Percentiles rank a stretch among this genome's conserved stretches.
Evolutionary conservation across 2,113 vertebrate species (phyloP).

Genomic region (Muntiacus muntjak): DNA sequence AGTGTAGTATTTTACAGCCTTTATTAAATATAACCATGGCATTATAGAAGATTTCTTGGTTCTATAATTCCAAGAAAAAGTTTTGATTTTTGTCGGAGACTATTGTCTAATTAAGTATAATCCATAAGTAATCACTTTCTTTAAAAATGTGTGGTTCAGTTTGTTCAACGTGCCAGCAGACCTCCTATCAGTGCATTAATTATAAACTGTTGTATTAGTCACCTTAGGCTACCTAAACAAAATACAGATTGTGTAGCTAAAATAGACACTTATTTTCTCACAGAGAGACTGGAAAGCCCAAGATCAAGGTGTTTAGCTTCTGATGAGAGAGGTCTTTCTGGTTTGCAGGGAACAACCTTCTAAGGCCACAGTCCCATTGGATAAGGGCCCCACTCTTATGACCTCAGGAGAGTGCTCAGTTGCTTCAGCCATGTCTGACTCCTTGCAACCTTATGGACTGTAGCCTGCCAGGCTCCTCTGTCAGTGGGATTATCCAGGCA

Average conservation of each 20-base stretch:
- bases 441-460: not conserved
- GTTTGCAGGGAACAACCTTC: not conserved
- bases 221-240: not conserved
- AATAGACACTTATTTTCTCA: not conserved
- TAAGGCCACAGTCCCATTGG: not conserved
- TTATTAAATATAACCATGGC: not conserved
- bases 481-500: not conserved
- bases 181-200: slow-evolving; percentile 64
- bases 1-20: not conserved
- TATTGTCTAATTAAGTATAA: slow-evolving; percentile 71
- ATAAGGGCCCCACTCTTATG: not conserved
- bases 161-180: slow-evolving; percentile 62
- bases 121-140: slow-evolving; percentile 70
- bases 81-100: slow-evolving; percentile 46
- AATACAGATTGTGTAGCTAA: not conserved
- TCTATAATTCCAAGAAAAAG: not conserved
- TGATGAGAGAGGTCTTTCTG: not conserved
- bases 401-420: not conserved
- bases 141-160: slow-evolving; percentile 58
- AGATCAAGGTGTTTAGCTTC: not conserved
- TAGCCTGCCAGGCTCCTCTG: not conserved
- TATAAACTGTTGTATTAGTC: slow-evolving; percentile 53
- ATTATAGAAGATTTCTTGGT: not conserved
- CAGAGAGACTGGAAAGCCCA: not conserved
- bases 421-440: not conserved